Base-by-base conservation (phyloP, 2,113 vertebrate genomes). In the Pseudopodoces humilis region DNA sequence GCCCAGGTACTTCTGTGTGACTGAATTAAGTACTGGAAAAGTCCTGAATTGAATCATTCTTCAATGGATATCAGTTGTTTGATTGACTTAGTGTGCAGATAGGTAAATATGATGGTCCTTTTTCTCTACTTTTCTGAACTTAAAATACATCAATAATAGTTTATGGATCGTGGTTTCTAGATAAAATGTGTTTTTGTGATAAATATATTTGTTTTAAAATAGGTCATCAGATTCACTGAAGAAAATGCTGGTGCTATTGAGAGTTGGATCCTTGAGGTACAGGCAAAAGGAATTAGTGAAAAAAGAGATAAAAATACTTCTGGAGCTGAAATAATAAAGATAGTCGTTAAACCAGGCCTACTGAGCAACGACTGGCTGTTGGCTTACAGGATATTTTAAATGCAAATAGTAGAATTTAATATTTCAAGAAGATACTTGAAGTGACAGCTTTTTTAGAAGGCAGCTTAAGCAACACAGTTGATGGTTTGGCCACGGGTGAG, bases 381-480 rank as follows among this genome's bases (percentile, higher is more conserved):
- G 23, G 31, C 28, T 81, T 81, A 19, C 7, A 49, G 41, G 31
- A 4, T 56, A 44, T 77, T 90, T 70, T 39, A 39, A 64, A 85
- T 56, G 13, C 23, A 20, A 65, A 25, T 60, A 59, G 15, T 4
- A 39, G 1, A 11, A 11, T 1, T 53, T 82, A 43, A 16, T 65
- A 30, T 30, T 68, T 75, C 6, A 59, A 65, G 41, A 33, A 70
- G 28, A 17, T 49, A 46, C 13, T 70, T 84, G 31, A 77, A 74
- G 30, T 22, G 14, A 8, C 70, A 14, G 10, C 3, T 47, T 55
- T 91, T 75, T 63, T 30, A 56, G 33, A 81, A n/a, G 55, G 11
- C 25, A 65, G 0, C 28, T 22, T 65, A 39, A 79, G 20, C 53
- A 69, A 2, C 1, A 1, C 5, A 41, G 3, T 58, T 20, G 43